Percentiles rank a stretch among this genome's conserved stretches.
These are phyloP conservation scores for Chlorops oryzae DNA, from an alignment of 1,140 invertebrate genomes.

Conservation along the genomic window DNA sequence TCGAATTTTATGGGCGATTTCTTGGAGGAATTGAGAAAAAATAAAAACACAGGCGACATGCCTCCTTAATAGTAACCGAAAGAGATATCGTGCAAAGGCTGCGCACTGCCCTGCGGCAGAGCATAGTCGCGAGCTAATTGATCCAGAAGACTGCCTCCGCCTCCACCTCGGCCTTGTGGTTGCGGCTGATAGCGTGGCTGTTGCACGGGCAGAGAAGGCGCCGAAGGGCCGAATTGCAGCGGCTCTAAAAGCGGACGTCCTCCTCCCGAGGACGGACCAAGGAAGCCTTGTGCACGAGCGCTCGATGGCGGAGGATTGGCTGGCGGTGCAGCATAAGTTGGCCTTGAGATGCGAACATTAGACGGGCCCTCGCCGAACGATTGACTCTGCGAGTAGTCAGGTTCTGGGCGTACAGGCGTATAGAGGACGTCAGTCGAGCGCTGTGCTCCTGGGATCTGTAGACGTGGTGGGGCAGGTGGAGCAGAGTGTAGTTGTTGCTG, in stretches of 20 bases:
- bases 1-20: too few species aligned
- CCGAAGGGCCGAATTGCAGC: slow-evolving; percentile 32
- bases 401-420: slow-evolving; percentile 38
- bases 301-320: slow-evolving; percentile 34
- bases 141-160: slow-evolving; percentile 63
- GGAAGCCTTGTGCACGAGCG: slow-evolving; percentile 36
- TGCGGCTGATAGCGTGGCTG: slow-evolving; percentile 45
- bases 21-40: too few species aligned
- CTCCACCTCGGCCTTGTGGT: slow-evolving; percentile 48
- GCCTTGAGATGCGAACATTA: slow-evolving; percentile 42
- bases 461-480: slow-evolving; percentile 36
- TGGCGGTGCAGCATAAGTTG: slow-evolving; percentile 39
- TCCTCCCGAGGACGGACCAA: slow-evolving; percentile 37
- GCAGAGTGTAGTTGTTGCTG: slow-evolving; percentile 28
- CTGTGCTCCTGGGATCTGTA: slow-evolving; percentile 44
- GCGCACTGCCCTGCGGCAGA: slow-evolving; percentile 59
- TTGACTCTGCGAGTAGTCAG: slow-evolving; percentile 36
- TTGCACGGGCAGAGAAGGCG: slow-evolving; percentile 28
- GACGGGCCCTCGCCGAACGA: slow-evolving; percentile 37
- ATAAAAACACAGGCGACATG: too few species aligned
- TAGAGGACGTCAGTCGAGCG: slow-evolving; percentile 44
- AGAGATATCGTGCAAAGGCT: slow-evolving; percentile 70
- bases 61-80: slow-evolving; percentile 62
- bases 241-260: slow-evolving; percentile 36
- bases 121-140: slow-evolving; percentile 75